Percentiles rank a stretch among this genome's conserved stretches.
Conservation (phyloP, 2,888 invertebrate species). For the Timandra comae region DNA sequence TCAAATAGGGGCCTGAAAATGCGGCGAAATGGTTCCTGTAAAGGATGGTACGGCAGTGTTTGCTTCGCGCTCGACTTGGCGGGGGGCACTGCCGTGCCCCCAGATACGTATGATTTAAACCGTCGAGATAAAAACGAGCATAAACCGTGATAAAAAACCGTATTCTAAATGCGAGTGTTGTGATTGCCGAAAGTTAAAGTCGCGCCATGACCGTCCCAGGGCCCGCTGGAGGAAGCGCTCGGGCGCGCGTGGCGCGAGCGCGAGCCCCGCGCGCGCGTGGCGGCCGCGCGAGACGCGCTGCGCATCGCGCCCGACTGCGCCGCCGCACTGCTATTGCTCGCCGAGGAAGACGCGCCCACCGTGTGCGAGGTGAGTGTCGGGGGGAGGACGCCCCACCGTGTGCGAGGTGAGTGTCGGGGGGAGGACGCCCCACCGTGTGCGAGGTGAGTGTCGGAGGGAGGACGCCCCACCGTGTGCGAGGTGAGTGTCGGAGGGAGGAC, state of each 20-base stretch:
- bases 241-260: slow-evolving; percentile 94
- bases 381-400: slow-evolving; percentile 56
- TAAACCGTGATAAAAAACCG: too few relatives aligned
- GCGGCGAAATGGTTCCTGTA: too few relatives aligned
- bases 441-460: too few relatives aligned
- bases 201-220: slow-evolving; percentile 85
- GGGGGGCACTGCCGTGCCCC: too few relatives aligned
- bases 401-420: slow-evolving; percentile 74
- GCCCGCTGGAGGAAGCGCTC: slow-evolving; percentile 89
- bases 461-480: slow-evolving; percentile 95
- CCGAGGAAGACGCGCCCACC: slow-evolving; percentile 97
- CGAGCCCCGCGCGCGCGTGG: slow-evolving; percentile 90
- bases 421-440: too few relatives aligned
- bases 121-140: too few relatives aligned
- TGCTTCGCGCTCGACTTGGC: too few relatives aligned
- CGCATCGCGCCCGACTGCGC: slow-evolving; percentile 94
- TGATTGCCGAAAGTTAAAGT: too few relatives aligned
- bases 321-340: slow-evolving; percentile 94
- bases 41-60: too few relatives aligned
- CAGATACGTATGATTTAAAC: too few relatives aligned
- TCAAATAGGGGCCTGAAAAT: too few relatives aligned
- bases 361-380: slow-evolving; percentile 81
- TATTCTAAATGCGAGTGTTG: too few relatives aligned
- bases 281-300: slow-evolving; percentile 90
- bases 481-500: slow-evolving; percentile 30